Evolutionary conservation across 1,140 invertebrate species (phyloP), one percentile per base, ranked within the genome.

Genomic region (Drosophila chauvacae): DNA sequence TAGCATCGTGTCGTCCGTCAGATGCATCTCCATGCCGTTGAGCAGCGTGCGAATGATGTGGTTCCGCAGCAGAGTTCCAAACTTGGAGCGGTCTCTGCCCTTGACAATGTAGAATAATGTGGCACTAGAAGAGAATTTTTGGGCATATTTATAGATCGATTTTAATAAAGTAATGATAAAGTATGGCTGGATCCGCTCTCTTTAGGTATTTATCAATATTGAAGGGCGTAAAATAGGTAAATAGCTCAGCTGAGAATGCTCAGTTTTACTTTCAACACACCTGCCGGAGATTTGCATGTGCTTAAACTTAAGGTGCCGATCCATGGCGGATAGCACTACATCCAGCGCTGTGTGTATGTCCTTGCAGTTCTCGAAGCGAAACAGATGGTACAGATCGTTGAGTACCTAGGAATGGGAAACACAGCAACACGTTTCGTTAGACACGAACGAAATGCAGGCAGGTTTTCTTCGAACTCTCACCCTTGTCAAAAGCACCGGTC

Each of bases 101-200:
- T 98, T 98, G 1, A 98, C 96, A 79, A 99, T 98, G 90, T 98
- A 98, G 93, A 98, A 98, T 45, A 98, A 92, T n/a, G 97, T 97
- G 4, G 97, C 97, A 94, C 97, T 98, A 93, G 93, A 94, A 76
- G 68, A 80, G 71, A 57, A 51, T 0, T 64, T 53, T 61, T 2
- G 0, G 2, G 16, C 7, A 18, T 13, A 51, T 6, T 18, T 13
- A 3, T 7, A 20, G 26, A 18, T n/a, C 23, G 14, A 7, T 16
- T 39, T 14, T 18, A 44, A 11, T 18, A n/a, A n/a, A 44, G 18
- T 44, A 5, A 13, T 35, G 13, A 1, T 35, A 35, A 14, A 37
- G 11, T 1, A 35, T 13, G 33, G 33, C 9, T 33, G 0, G 9
- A 33, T 10, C 11, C 35, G 35, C 35, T 37, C 11, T 37, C 1